Evolutionary conservation across 2,888 invertebrate genomes (phyloP).

Genomic region (Ephialtes manifestator): DNA sequence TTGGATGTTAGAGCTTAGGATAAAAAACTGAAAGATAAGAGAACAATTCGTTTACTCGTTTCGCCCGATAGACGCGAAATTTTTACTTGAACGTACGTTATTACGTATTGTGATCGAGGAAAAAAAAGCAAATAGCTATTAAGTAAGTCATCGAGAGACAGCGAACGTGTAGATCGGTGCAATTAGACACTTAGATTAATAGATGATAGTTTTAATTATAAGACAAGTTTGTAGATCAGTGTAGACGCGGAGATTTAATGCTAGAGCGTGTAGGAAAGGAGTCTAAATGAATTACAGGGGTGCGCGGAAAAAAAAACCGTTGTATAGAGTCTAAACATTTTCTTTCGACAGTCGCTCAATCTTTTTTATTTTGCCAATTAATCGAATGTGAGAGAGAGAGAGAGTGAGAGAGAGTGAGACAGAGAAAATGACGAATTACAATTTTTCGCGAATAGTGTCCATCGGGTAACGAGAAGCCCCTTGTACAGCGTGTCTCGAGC

Average conservation of each 20-base stretch:
- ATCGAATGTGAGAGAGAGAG: constrained; percentile 36
- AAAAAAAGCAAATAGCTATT: constrained; percentile 31
- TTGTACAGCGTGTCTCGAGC: constrained; percentile 84
- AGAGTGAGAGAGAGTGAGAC: constrained; percentile 36
- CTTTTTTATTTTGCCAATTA: constrained; percentile 59
- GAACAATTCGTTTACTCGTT: constrained; percentile 24
- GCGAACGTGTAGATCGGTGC: constrained; percentile 56
- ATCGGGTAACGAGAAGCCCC: constrained; percentile 78
- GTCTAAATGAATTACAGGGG: constrained; percentile 39
- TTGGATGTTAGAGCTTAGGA: constrained; percentile 56
- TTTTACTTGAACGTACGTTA: constrained; percentile 52
- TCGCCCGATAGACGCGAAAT: constrained; percentile 45
- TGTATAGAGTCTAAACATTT: constrained; percentile 32
- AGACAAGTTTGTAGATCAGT: constrained; percentile 48
- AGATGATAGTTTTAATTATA: constrained; percentile 38
- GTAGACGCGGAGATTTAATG: not conserved
- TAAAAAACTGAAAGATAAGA: constrained; percentile 50
- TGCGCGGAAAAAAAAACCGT: constrained; percentile 13
- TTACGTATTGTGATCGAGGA: constrained; percentile 44
- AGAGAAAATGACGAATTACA: constrained; percentile 56
- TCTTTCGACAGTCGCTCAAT: constrained; percentile 54
- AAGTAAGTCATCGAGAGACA: constrained; percentile 39
- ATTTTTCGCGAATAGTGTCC: constrained; percentile 66
- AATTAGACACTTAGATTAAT: constrained; percentile 45
- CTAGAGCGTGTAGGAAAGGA: constrained; percentile 26